phyloP scores from a whole-genome alignment of 2,888 invertebrate species.

The Parnassius orleans region DNA sequence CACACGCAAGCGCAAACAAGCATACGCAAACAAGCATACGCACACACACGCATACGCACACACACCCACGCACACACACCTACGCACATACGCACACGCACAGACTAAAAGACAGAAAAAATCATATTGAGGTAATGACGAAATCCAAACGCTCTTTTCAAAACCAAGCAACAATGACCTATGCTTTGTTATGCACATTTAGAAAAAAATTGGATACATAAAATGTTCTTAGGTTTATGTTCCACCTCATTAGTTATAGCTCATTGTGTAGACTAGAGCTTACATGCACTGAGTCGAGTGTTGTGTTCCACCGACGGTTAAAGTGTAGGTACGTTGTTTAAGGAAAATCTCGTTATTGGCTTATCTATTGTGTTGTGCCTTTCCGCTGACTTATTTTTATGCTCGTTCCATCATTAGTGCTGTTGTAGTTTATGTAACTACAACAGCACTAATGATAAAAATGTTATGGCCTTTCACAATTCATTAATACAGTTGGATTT shows the following conservation, averaged over 20 bases:
- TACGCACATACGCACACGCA: too few species aligned
- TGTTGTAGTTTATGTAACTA: not conserved
- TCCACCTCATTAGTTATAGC: slow-evolving; percentile 12
- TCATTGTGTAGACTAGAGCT: slow-evolving; percentile 16
- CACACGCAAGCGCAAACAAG: too few species aligned
- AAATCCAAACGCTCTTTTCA: too few species aligned
- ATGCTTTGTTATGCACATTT: too few species aligned
- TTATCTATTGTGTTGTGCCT: slow-evolving; percentile 1
- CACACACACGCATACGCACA: too few species aligned
- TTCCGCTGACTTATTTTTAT: slow-evolving; percentile 2
- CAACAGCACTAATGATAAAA: too few species aligned
- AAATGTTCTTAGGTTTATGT: slow-evolving; percentile 18
- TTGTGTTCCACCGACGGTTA: not conserved
- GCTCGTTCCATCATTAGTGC: not conserved
- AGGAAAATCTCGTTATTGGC: slow-evolving; percentile 18
- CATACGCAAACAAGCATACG: too few species aligned
- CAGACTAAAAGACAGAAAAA: too few species aligned
- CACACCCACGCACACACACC: too few species aligned
- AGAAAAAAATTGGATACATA: not conserved
- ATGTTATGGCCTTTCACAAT: slow-evolving; percentile 27
- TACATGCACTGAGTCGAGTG: slow-evolving; percentile 15
- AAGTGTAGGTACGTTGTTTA: slow-evolving; percentile 9
- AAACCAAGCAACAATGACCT: too few species aligned
- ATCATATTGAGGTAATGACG: too few species aligned
- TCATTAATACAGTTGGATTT: slow-evolving; percentile 10